Evolutionary conservation across 2,797 vertebrate species (phyloP), one percentile per base, ranked within the genome.

Genomic region (Cryptoprocta ferox): DNA sequence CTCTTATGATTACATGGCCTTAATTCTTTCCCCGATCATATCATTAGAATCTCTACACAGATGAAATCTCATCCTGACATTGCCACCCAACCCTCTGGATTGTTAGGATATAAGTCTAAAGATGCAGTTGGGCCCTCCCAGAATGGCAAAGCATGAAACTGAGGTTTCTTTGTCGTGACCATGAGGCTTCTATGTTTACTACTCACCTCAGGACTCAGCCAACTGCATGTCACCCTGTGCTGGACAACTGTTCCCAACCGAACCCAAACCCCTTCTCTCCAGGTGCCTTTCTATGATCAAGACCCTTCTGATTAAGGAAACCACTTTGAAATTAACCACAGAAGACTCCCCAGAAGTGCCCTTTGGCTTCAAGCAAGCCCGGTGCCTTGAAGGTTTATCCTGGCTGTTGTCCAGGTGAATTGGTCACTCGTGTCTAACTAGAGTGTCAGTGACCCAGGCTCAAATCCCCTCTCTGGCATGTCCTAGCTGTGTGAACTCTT

Each of bases 251-350:
- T 88, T 28, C 14, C n/a, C 78, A 95, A 76, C 12, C 73, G 24
- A 61, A 71, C 37, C 79, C 32, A 93, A 94, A 14, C 16, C 45
- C 48, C 87, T 80, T 84, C 76, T 70, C 48, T 66, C 53, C 15
- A 48, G 14, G 18, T 56, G 28, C 30, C 28, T 83, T 82, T 37
- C 59, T 59, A 2, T 16, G 26, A 85, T 84, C 59, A 53, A 76
- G 84, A 86, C 68, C 21, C 85, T 11, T 35, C 30, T 63, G 50
- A 30, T 42, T 37, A 0, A 75, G 89, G 91, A 78, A 94, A 6
- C 28, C 56, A 73, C 92, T 98, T 92, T 93, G 76, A 83, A 70
- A 0, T 89, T 26, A 50, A 73, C 68, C 84, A 75, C 12, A 19
- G 5, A 1, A 5, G 30, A 59, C 59, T 76, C 68, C 0, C 0